Evolutionary conservation across 30 jellyfish, hydroid and myxozoan species (phyloP).

Genomic region (Turritopsis dohrnii): DNA sequence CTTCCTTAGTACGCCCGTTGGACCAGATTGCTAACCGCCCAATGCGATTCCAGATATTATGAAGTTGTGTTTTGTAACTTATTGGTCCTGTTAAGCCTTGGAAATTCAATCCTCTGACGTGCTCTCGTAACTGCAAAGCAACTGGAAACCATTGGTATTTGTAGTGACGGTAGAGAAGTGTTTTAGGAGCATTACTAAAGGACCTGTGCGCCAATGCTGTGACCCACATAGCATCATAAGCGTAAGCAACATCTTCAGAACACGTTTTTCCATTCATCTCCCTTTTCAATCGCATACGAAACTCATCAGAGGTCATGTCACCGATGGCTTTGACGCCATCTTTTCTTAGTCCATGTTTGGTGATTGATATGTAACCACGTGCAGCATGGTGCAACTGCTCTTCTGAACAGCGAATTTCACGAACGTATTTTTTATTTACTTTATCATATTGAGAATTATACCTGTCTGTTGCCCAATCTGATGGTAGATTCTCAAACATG

Average conservation of each 20-base stretch:
- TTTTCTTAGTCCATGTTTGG: constrained; percentile 44
- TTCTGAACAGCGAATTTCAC: constrained; percentile 38
- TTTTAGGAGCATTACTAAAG: background rate
- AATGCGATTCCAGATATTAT: background rate
- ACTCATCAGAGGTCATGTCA: constrained; percentile 37
- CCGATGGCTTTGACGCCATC: constrained; percentile 48
- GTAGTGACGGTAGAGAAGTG: background rate
- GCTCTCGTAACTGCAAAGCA: constrained; percentile 5
- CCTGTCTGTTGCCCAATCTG: constrained; percentile 44
- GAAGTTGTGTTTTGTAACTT: background rate
- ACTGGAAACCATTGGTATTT: background rate
- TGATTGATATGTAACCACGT: constrained; percentile 48
- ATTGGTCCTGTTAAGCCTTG: constrained; percentile 40
- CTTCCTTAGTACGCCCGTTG: background rate
- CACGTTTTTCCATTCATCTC: background rate
- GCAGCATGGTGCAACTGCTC: constrained; percentile 61
- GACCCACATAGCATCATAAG: constrained; percentile 76
- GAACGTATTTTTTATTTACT: background rate
- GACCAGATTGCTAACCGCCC: constrained; percentile 13
- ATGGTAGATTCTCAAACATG: constrained; percentile 31
- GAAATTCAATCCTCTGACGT: constrained; percentile 17
- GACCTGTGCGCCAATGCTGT: constrained; percentile 29
- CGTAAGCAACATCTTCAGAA: constrained; percentile 48
- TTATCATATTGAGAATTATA: constrained; percentile 1
- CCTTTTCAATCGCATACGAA: background rate